Base-by-base conservation (phyloP, 2,888 invertebrate species). In the Cerceris ruficornis region DNA sequence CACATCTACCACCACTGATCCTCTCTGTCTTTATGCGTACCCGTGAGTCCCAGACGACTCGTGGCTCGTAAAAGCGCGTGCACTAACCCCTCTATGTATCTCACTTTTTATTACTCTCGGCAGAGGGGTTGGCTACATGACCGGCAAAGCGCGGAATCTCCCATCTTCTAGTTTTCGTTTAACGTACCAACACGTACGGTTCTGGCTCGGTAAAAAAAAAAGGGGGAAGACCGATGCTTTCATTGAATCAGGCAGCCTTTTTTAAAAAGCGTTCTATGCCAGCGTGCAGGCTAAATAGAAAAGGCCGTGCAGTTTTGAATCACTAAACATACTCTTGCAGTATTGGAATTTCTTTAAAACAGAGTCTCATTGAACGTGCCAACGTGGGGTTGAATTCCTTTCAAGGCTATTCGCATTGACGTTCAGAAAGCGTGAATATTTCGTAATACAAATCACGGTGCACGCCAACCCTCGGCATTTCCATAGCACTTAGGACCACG, bases 271-370 rank as follows among this genome's bases (percentile, higher is more conserved):
- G 59, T 59, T 69, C n/a, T 59, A 46, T 59, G 58, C 59, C 17
- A 46, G 17, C 57, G 72, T 57, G 9, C 55, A 49, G 57, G 57
- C 61, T 77, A 79, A 79, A 77, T 69, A 62, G 78, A 72, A 58
- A 55, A 66, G 60, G 69, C 66, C 57, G 52, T 72, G 57, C 52
- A 42, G 54, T 72, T 69, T 57, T 77, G 65, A 62, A 73, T 75
- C 62, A 43, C 69, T 75, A 75, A 69, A 77, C 75, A 58, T 61
- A 57, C 77, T 46, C 66, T 59, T 50, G 62, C 57, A 58, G 58
- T 66, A 69, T 69, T 68, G 77, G 61, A 59, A 66, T 79, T 77
- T 77, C 66, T 66, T 79, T 69, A 66, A 77, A 77, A 66, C 70
- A 75, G 58, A 61, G 66, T 67, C 67, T 62, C 76, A 67, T 67